These are phyloP conservation scores for Lutraria rhynchaena DNA, from an alignment of 1,140 invertebrate genomes.

Conservation along the genomic window DNA sequence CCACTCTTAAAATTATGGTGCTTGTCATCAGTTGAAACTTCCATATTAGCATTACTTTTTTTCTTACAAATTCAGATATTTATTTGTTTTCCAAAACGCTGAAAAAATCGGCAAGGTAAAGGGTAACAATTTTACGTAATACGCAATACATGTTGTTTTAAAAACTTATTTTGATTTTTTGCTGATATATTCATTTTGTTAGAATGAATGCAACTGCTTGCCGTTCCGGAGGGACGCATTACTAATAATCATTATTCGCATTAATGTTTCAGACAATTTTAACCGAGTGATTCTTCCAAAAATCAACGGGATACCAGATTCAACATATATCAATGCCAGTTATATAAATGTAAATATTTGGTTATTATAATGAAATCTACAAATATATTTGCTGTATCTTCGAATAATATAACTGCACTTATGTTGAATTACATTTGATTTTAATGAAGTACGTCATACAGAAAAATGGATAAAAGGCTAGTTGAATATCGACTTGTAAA, in stretches of 20 bases:
- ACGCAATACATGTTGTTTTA: not conserved
- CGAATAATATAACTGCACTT: not conserved
- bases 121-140: not conserved
- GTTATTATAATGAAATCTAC: not conserved
- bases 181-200: not conserved
- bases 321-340: conserved; percentile 24
- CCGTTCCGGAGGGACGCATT: no score
- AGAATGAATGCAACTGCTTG: no score
- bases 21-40: no score
- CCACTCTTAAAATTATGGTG: no score
- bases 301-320: not conserved
- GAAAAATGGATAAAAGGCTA: not conserved
- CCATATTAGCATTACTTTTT: no score
- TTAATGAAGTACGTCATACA: not conserved
- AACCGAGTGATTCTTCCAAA: conserved; percentile 18
- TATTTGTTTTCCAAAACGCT: not conserved
- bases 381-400: not conserved
- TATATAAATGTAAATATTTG: conserved; percentile 9
- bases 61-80: no score
- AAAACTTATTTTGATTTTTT: not conserved
- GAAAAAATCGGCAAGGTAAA: not conserved
- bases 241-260: no score
- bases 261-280: conserved; percentile 14
- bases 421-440: not conserved
- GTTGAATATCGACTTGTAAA: not conserved